Conservation (phyloP, 2,888 invertebrate genomes). For the Gymnoscelis rufifasciata region DNA sequence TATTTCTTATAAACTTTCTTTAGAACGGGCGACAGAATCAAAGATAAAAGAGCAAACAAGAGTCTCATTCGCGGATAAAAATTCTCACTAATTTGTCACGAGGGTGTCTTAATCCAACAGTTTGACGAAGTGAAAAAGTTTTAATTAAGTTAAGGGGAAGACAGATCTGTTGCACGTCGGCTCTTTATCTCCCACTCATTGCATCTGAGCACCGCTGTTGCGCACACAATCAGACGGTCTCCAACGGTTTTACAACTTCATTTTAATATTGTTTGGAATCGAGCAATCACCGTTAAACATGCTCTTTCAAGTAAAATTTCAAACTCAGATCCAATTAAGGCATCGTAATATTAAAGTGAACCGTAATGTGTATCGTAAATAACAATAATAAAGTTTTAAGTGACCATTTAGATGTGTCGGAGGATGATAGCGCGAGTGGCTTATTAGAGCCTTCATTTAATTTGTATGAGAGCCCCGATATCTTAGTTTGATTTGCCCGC, state of each 20-base stretch:
- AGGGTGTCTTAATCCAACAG: conserved; percentile 7
- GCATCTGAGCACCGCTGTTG: conserved; percentile 35
- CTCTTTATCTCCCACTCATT: conserved; percentile 45
- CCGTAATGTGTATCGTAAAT: conserved; percentile 45
- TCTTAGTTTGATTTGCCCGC: conserved; percentile 33
- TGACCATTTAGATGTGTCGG: conserved; percentile 53
- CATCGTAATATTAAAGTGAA: conserved; percentile 41
- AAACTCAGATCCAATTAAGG: conserved; percentile 44
- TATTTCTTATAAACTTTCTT: no score
- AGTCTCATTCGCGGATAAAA: background rate
- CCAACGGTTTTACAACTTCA: background rate
- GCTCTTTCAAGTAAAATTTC: background rate
- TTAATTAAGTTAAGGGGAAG: conserved; percentile 59
- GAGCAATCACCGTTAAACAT: background rate
- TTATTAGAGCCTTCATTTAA: conserved; percentile 46
- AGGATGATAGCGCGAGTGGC: conserved; percentile 45
- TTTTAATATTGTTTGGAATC: background rate
- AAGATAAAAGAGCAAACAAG: background rate
- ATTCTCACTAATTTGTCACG: conserved; percentile 1
- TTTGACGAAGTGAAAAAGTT: conserved; percentile 64
- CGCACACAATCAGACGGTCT: conserved; percentile 11
- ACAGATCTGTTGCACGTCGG: conserved; percentile 45
- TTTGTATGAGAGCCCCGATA: conserved; percentile 51
- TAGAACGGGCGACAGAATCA: background rate
- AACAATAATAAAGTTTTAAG: conserved; percentile 47